Conservation (phyloP, 2,888 invertebrate species). For the Eilema griseolum region DNA sequence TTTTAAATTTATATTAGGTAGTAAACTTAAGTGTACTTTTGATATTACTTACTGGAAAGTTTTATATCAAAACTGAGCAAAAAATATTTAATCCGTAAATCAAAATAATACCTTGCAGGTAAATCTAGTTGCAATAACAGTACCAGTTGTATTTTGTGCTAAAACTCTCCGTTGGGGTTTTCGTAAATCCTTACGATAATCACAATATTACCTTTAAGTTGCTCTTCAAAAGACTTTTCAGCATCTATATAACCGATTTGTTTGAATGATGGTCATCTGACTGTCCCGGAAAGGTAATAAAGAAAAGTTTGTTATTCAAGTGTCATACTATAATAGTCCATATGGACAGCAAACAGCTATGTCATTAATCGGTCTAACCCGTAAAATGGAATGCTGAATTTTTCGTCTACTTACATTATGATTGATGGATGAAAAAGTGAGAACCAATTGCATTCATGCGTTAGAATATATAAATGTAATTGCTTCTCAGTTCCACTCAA, state of each 20-base stretch:
- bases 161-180: neutral
- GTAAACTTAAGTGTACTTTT: too few species aligned
- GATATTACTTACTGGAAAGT: too few species aligned
- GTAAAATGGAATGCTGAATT: too few species aligned
- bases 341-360: neutral
- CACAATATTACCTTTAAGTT: neutral
- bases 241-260: neutral
- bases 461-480: too few species aligned
- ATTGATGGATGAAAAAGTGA: too few species aligned
- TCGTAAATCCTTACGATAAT: neutral
- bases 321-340: neutral
- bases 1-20: too few species aligned
- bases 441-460: too few species aligned
- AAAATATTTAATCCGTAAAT: too few species aligned
- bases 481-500: too few species aligned
- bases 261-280: neutral
- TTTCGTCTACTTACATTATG: too few species aligned
- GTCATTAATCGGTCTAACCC: too few species aligned
- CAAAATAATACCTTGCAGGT: neutral
- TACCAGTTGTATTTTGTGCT: neutral
- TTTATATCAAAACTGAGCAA: too few species aligned
- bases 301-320: neutral
- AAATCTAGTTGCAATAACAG: neutral
- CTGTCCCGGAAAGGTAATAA: neutral
- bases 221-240: neutral